Conservation (phyloP, 2,797 vertebrate species). For the Cynopterus sphinx region DNA sequence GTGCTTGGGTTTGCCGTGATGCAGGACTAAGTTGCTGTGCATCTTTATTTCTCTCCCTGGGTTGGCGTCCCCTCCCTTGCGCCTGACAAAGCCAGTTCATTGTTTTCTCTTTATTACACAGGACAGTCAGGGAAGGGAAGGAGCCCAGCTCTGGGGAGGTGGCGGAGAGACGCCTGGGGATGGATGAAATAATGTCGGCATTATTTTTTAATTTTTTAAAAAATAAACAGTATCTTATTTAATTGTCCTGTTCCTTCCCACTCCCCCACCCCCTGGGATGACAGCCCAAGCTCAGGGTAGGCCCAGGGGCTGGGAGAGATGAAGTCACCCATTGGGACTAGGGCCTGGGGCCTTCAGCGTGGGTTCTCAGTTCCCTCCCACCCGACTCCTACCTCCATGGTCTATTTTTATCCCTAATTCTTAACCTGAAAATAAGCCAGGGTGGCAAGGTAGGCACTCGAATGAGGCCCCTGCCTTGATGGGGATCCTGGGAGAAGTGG, state of each 20-base stretch:
- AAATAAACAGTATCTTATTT: slow-evolving; percentile 80
- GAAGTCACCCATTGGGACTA: background rate
- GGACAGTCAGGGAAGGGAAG: slow-evolving; percentile 4
- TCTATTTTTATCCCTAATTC: slow-evolving; percentile 42
- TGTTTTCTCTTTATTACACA: background rate
- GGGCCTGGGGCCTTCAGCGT: background rate
- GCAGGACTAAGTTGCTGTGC: slow-evolving; percentile 66
- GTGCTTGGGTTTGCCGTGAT: slow-evolving; percentile 75
- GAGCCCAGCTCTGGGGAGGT: slow-evolving; percentile 1
- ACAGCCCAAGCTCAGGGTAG: slow-evolving; percentile 15
- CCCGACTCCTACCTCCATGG: slow-evolving; percentile 39
- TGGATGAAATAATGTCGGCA: slow-evolving; percentile 68
- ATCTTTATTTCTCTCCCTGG: background rate
- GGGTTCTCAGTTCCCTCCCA: background rate
- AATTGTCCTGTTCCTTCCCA: slow-evolving; percentile 78
- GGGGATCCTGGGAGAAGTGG: background rate
- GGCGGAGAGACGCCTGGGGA: slow-evolving; percentile 13
- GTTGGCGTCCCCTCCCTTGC: background rate
- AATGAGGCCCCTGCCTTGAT: background rate
- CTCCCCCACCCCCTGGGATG: slow-evolving; percentile 23
- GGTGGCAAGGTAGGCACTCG: background rate
- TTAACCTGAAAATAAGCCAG: slow-evolving; percentile 40
- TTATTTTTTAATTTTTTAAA: slow-evolving; percentile 79
- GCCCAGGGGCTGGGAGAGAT: background rate
- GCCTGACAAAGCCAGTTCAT: slow-evolving; percentile 2